Conservation (phyloP, 1,140 invertebrate genomes). For the Arctopsyche grandis region DNA sequence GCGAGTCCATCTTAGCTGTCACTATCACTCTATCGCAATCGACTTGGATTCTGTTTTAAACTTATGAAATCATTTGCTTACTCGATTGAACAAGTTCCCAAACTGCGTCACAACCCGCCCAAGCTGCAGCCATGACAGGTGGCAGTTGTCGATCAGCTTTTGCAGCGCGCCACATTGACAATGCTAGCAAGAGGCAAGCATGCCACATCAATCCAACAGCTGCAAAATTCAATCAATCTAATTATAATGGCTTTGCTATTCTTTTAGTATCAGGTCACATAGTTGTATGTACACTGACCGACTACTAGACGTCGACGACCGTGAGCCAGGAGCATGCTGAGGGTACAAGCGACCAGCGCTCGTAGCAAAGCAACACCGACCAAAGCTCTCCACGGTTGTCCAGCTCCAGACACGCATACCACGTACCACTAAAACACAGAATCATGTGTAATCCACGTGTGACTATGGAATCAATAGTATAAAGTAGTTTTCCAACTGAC, state of each 20-base stretch:
- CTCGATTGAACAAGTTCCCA: constrained; percentile 73
- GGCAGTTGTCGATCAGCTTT: constrained; percentile 73
- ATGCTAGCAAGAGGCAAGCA: constrained; percentile 72
- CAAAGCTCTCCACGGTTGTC: constrained; percentile 73
- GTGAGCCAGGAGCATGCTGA: constrained; percentile 75
- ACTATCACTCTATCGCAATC: too few species aligned
- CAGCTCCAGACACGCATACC: constrained; percentile 72
- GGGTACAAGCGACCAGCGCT: constrained; percentile 73
- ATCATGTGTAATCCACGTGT: not conserved
- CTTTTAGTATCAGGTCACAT: not conserved
- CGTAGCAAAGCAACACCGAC: constrained; percentile 73
- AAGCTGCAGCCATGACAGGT: constrained; percentile 76
- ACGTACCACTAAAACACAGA: constrained; percentile 61
- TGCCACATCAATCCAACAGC: constrained; percentile 76
- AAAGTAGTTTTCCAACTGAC: constrained; percentile 59
- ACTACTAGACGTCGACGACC: constrained; percentile 73
- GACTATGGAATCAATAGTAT: not conserved
- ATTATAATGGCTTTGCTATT: not conserved
- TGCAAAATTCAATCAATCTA: constrained; percentile 56
- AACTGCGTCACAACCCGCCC: constrained; percentile 79
- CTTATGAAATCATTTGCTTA: constrained; percentile 43
- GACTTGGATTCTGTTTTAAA: not conserved
- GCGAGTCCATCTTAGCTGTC: too few species aligned
- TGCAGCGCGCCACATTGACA: constrained; percentile 72
- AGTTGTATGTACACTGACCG: constrained; percentile 57